These are phyloP conservation scores for Paraescarpia echinospica DNA, from an alignment of 1,140 invertebrate genomes.

Conservation along the genomic window DNA sequence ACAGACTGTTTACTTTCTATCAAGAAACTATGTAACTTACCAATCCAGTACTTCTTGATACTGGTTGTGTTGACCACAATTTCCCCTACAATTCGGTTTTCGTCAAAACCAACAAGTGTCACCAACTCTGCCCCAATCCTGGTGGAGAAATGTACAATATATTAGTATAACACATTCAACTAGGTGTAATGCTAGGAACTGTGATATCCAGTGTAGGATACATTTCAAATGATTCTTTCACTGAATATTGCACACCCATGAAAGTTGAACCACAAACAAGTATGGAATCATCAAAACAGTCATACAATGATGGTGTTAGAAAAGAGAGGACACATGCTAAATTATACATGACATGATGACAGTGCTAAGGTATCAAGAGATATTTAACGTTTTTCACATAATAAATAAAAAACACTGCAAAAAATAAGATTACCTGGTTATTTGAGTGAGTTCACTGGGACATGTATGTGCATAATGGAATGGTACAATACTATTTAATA, in stretches of 20 bases:
- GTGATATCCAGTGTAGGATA: not conserved
- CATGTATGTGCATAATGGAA: not conserved
- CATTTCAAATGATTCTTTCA: not conserved
- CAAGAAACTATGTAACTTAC: not conserved
- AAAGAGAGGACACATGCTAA: not conserved
- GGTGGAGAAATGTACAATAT: not conserved
- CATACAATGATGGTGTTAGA: not conserved
- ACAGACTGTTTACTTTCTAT: not conserved
- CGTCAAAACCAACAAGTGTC: not conserved
- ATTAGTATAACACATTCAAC: not conserved
- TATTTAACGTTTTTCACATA: not conserved
- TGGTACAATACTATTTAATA: not conserved
- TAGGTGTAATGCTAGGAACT: not conserved
- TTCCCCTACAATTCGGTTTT: not conserved
- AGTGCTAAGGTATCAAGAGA: not conserved
- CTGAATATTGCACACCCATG: not conserved
- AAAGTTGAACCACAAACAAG: not conserved
- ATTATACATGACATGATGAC: not conserved
- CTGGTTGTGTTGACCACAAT: not conserved
- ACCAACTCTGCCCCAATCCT: not conserved
- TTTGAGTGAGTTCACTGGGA: not conserved
- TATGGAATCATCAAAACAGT: not conserved
- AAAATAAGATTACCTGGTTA: not conserved
- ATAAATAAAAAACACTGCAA: not conserved
- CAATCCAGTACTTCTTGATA: not conserved